Percentiles rank a stretch among this genome's conserved stretches.
These are phyloP conservation scores for Musca vetustissima DNA, from an alignment of 1,140 invertebrate species.

Conservation along the genomic window DNA sequence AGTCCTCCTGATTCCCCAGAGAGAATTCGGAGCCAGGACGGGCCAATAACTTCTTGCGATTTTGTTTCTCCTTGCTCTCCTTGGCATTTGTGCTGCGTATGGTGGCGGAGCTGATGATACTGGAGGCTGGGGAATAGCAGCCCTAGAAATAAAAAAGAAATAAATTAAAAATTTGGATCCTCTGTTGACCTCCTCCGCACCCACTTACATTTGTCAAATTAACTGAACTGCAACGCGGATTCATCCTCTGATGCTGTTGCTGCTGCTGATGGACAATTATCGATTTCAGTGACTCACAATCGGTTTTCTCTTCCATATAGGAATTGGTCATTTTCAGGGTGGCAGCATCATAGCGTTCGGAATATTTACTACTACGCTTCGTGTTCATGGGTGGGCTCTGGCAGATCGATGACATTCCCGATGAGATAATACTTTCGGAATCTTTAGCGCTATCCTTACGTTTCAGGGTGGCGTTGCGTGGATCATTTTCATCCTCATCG, in stretches of 20 bases:
- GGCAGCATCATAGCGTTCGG: slow-evolving; percentile 48
- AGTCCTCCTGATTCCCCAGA: slow-evolving; percentile 70
- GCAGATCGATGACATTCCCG: slow-evolving; percentile 51
- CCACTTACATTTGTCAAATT: slow-evolving; percentile 52
- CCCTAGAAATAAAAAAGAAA: slow-evolving; percentile 58
- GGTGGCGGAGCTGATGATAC: slow-evolving; percentile 63
- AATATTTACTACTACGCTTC: slow-evolving; percentile 45
- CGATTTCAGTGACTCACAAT: slow-evolving; percentile 37
- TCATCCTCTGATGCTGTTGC: slow-evolving; percentile 6
- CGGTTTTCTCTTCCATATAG: slow-evolving; percentile 41
- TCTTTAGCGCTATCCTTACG: slow-evolving; percentile 47
- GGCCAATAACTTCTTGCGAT: slow-evolving; percentile 68
- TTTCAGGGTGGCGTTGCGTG: slow-evolving; percentile 26
- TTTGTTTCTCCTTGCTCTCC: slow-evolving; percentile 75
- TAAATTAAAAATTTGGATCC: not conserved
- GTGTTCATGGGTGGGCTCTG: slow-evolving; percentile 48
- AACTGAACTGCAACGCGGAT: slow-evolving; percentile 44
- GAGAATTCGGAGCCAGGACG: slow-evolving; percentile 76
- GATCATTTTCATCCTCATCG: not conserved
- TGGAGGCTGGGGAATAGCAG: slow-evolving; percentile 67
- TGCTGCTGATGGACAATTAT: not conserved
- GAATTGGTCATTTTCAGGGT: slow-evolving; percentile 45
- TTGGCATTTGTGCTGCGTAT: slow-evolving; percentile 69
- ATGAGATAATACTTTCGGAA: slow-evolving; percentile 48
- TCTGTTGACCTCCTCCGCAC: not conserved